A percentile compares a stretch with the other conserved stretches of the same genome.
Conservation (phyloP, 2,888 invertebrate species). For the Teleiodes luculella region DNA sequence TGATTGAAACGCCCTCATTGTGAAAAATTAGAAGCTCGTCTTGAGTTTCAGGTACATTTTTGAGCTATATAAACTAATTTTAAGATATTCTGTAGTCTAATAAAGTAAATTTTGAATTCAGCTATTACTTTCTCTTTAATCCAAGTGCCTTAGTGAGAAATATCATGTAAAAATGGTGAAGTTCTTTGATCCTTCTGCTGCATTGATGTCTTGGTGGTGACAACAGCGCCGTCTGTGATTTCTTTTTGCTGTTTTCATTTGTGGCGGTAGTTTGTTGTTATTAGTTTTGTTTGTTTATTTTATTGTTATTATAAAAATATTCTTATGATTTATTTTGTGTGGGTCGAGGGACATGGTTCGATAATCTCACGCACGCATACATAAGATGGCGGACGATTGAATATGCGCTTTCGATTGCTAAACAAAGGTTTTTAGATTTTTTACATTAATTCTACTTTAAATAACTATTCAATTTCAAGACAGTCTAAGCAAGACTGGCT, state of each 20-base stretch:
- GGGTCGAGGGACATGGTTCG: neutral
- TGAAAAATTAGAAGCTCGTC: constrained; percentile 54
- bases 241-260: constrained; percentile 38
- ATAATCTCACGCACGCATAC: neutral
- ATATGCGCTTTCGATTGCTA: neutral
- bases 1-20: constrained; percentile 71
- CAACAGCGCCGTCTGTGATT: constrained; percentile 66
- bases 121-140: no score
- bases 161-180: constrained; percentile 18
- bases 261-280: constrained; percentile 54
- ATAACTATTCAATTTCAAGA: no score
- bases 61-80: constrained; percentile 5
- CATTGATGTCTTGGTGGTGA: constrained; percentile 42
- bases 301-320: neutral
- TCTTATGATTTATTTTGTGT: neutral
- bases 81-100: no score
- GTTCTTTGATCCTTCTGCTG: constrained; percentile 18
- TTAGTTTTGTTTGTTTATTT: constrained; percentile 21
- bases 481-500: no score
- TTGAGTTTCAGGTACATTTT: constrained; percentile 29
- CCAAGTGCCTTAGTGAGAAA: constrained; percentile 16
- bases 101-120: no score
- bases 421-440: neutral
- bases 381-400: constrained; percentile 18
- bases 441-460: no score